These are phyloP conservation scores for Drosophila fuyamai DNA, from an alignment of 1,140 invertebrate species.

Conservation along the genomic window DNA sequence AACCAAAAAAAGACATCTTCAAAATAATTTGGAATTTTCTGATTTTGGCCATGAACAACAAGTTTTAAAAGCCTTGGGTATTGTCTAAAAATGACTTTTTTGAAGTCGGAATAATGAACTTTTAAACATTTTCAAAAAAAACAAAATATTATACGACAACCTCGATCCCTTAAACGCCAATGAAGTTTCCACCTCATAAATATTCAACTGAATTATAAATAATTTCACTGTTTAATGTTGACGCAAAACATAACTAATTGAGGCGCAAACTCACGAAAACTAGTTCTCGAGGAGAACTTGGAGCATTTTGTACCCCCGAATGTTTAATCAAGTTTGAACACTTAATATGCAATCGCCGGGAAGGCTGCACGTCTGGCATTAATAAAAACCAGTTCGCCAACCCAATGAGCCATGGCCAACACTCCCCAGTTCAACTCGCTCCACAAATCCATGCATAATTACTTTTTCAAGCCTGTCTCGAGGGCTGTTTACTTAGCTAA, in stretches of 20 bases:
- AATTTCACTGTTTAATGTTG: not conserved
- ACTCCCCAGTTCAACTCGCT: not conserved
- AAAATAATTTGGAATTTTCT: not conserved
- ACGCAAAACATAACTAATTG: not conserved
- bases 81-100: too few species aligned
- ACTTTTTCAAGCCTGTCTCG: conserved; percentile 54
- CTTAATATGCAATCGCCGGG: conserved; percentile 5
- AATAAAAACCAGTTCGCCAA: conserved; percentile 3
- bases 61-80: too few species aligned
- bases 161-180: too few species aligned
- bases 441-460: conserved; percentile 67
- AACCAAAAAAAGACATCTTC: too few species aligned
- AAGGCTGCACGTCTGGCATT: not conserved
- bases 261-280: not conserved
- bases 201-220: too few species aligned
- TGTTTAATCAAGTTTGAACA: not conserved
- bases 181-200: too few species aligned
- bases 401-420: not conserved
- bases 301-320: not conserved
- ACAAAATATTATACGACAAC: too few species aligned
- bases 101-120: too few species aligned
- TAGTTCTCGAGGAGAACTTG: not conserved
- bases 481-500: conserved; percentile 60
- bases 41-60: too few species aligned
- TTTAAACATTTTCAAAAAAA: too few species aligned